Conservation (phyloP, 2,888 invertebrate genomes). For the Drosophila falleni region DNA sequence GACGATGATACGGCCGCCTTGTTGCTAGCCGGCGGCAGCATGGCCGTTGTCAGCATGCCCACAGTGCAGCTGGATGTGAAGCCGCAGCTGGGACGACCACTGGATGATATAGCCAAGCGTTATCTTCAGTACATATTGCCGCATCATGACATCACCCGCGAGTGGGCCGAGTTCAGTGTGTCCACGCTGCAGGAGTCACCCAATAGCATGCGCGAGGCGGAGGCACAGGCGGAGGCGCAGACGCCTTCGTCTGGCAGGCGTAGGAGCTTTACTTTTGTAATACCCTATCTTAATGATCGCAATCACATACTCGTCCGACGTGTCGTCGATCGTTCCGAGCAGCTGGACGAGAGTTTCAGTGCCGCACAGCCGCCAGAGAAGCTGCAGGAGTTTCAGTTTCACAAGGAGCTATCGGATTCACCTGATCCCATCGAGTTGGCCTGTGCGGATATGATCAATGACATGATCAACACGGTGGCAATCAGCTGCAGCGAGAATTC, state of each 20-base stretch:
- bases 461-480: conserved; percentile 88
- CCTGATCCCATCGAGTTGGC: conserved; percentile 49
- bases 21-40: conserved; percentile 78
- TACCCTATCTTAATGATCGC: conserved; percentile 88
- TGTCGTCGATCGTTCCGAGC: conserved; percentile 83
- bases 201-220: conserved; percentile 56
- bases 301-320: conserved; percentile 87
- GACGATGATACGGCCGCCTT: conserved; percentile 81
- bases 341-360: conserved; percentile 74
- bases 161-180: conserved; percentile 85
- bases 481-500: conserved; percentile 87
- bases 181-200: conserved; percentile 76
- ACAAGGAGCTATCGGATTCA: conserved; percentile 43
- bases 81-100: conserved; percentile 81
- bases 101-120: conserved; percentile 83
- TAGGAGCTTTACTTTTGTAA: conserved; percentile 86
- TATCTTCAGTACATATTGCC: conserved; percentile 84
- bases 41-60: conserved; percentile 84
- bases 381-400: conserved; percentile 76
- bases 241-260: conserved; percentile 58
- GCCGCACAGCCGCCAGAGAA: conserved; percentile 41
- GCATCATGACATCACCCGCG: conserved; percentile 82
- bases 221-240: conserved; percentile 58
- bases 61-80: conserved; percentile 83
- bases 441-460: conserved; percentile 86